A percentile compares a stretch with the other conserved stretches of the same genome.
Conservation (phyloP, 2,113 vertebrate genomes). For the Zapus hudsonius region DNA sequence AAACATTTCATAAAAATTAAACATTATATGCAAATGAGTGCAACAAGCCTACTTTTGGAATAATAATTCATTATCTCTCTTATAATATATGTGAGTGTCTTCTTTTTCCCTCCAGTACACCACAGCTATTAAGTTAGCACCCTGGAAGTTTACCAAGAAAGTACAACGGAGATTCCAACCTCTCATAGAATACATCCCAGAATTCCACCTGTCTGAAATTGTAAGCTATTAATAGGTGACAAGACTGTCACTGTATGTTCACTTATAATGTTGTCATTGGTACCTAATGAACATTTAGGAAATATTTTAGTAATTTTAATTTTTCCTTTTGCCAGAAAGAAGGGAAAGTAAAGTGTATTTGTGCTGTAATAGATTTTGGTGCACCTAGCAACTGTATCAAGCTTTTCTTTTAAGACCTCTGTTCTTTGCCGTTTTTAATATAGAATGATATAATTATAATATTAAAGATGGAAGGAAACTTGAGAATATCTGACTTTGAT, state of each 20-base stretch:
- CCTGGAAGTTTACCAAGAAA: constrained; percentile 86
- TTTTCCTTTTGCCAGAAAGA: constrained; percentile 75
- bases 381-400: constrained; percentile 65
- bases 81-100: constrained; percentile 83
- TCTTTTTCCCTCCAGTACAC: constrained; percentile 59
- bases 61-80: constrained; percentile 85
- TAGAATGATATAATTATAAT: constrained; percentile 16
- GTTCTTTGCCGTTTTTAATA: constrained; percentile 48
- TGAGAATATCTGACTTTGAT: neutral
- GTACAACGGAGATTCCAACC: constrained; percentile 74
- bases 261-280: constrained; percentile 82
- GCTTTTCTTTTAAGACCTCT: constrained; percentile 71
- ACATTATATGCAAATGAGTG: constrained; percentile 86
- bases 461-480: constrained; percentile 6
- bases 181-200: constrained; percentile 85
- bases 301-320: constrained; percentile 79
- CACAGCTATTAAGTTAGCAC: constrained; percentile 84
- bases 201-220: constrained; percentile 84
- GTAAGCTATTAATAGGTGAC: constrained; percentile 85
- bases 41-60: constrained; percentile 83
- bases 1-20: constrained; percentile 86
- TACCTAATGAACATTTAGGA: constrained; percentile 84
- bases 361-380: constrained; percentile 72
- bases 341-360: constrained; percentile 76
- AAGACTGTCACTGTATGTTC: constrained; percentile 83